Conservation (phyloP, 2,113 vertebrate species). For the Crotophaga sulcirostris region DNA sequence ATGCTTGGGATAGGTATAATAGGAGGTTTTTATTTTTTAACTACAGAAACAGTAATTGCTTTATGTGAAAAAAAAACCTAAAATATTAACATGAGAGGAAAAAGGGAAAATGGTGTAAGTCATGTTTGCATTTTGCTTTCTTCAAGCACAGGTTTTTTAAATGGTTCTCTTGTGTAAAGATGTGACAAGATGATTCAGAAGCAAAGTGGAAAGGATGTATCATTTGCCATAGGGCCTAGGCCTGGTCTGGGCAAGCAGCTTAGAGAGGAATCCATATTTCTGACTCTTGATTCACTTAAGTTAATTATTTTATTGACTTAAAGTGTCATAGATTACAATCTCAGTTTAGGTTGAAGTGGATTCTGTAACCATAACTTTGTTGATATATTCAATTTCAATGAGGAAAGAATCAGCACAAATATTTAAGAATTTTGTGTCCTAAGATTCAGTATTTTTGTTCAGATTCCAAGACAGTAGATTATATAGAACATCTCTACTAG, state of each 20-base stretch:
- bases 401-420: neutral
- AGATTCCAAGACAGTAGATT: neutral
- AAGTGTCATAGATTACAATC: neutral
- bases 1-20: neutral
- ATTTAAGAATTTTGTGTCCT: neutral
- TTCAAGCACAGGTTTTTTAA: neutral
- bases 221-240: neutral
- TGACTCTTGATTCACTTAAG: neutral
- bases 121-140: neutral
- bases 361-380: neutral
- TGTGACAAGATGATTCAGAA: neutral
- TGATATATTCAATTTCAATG: neutral
- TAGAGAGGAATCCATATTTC: neutral
- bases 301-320: neutral
- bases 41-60: neutral
- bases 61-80: neutral
- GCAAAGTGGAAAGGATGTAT: neutral
- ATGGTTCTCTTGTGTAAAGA: neutral
- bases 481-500: neutral
- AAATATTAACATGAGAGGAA: neutral
- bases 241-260: neutral
- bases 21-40: neutral
- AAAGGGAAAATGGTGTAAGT: neutral
- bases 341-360: neutral
- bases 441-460: neutral